phyloP scores from a whole-genome alignment of 2,113 vertebrate species.

The Myodes glareolus region DNA sequence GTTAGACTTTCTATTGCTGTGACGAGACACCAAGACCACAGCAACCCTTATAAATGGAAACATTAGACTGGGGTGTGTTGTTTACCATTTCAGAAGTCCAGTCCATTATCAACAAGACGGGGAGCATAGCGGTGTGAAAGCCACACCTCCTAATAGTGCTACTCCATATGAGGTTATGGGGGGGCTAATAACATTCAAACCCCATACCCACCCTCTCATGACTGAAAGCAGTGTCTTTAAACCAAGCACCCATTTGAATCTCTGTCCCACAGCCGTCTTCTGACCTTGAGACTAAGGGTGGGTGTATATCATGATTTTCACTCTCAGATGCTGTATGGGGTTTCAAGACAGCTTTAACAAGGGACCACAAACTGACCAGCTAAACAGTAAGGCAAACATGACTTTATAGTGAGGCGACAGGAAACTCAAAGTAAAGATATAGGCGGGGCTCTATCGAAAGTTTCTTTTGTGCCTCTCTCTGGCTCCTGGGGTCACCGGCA shows the following conservation, averaged over 20 bases:
- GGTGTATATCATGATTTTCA: no score
- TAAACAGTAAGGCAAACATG: background rate
- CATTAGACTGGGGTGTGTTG: background rate
- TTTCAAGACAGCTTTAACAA: background rate
- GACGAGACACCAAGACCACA: background rate
- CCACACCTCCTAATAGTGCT: background rate
- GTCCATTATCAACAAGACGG: background rate
- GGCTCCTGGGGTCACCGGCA: background rate
- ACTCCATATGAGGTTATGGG: background rate
- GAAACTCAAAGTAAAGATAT: background rate
- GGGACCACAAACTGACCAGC: no score
- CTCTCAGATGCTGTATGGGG: no score
- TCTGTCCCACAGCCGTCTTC: background rate
- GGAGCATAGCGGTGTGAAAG: background rate
- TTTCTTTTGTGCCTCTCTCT: background rate
- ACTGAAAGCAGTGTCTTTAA: background rate
- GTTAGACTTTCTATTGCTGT: background rate
- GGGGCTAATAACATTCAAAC: background rate
- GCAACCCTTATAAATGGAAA: background rate
- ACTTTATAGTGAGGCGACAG: no score
- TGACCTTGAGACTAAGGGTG: background rate
- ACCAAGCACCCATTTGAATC: no score
- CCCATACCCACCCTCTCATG: background rate
- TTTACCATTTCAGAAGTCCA: background rate
- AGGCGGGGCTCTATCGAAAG: no score